A percentile compares a stretch with the other conserved stretches of the same genome.
Conservation (phyloP, 2,797 vertebrate genomes). For the Gymnoscopelus microlampas region DNA sequence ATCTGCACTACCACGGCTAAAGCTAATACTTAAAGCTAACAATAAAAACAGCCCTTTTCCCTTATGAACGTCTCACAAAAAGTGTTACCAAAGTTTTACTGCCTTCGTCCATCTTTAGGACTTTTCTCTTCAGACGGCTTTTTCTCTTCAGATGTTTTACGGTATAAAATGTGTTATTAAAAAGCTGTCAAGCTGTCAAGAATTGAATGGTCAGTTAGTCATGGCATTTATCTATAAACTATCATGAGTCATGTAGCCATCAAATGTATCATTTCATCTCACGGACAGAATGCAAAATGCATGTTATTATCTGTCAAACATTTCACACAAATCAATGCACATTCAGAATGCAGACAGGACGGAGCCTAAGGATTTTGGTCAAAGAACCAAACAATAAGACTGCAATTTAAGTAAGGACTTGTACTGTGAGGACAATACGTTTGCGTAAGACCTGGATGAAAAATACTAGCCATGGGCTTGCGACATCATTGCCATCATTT, state of each 20-base stretch:
- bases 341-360: constrained; percentile 18
- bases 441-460: constrained; percentile 10
- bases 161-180: constrained; percentile 22
- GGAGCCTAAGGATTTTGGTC: constrained; percentile 42
- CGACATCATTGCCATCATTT: background rate
- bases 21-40: background rate
- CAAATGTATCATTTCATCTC: constrained; percentile 34
- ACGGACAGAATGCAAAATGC: constrained; percentile 44
- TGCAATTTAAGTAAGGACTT: constrained; percentile 2
- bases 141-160: background rate
- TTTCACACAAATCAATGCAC: constrained; percentile 36
- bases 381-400: background rate
- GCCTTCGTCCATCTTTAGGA: too few species aligned
- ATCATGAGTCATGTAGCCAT: constrained; percentile 10
- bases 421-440: constrained; percentile 33
- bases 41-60: too few species aligned
- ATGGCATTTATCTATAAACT: too few species aligned
- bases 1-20: background rate
- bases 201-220: too few species aligned
- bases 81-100: too few species aligned
- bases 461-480: background rate
- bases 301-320: constrained; percentile 33
- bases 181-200: too few species aligned
- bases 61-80: too few species aligned
- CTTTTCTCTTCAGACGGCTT: background rate